A percentile compares a stretch with the other conserved stretches of the same genome.
Conservation (phyloP, 2,797 vertebrate genomes). For the Manis javanica region DNA sequence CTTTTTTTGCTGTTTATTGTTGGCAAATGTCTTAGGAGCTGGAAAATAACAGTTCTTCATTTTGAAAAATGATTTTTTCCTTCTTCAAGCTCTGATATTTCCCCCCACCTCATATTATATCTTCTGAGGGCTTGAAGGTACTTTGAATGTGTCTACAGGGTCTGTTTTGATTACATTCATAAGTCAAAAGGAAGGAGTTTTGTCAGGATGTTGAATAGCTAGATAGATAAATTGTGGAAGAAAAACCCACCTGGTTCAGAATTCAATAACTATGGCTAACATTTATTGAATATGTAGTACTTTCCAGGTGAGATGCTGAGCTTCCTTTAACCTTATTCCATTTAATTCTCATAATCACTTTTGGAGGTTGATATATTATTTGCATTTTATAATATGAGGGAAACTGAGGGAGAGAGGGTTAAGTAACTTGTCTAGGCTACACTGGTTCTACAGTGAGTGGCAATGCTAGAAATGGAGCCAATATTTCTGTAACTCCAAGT, state of each 20-base stretch:
- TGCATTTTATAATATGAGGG: neutral
- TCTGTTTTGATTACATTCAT: conserved; percentile 31
- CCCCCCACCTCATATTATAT: neutral
- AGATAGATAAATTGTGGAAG: conserved; percentile 3
- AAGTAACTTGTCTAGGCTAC: neutral
- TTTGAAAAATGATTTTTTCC: conserved; percentile 37
- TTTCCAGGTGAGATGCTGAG: neutral
- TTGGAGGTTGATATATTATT: neutral
- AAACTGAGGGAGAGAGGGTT: neutral
- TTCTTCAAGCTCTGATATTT: neutral
- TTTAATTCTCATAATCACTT: neutral
- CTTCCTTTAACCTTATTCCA: neutral
- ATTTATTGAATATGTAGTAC: neutral
- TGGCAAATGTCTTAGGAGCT: conserved; percentile 42
- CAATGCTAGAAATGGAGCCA: neutral
- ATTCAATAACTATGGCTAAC: neutral
- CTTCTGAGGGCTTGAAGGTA: neutral
- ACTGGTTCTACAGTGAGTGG: neutral
- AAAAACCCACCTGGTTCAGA: neutral
- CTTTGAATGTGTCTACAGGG: neutral
- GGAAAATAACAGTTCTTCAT: conserved; percentile 51
- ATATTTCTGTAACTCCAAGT: neutral
- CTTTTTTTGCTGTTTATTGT: conserved; percentile 53
- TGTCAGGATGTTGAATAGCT: neutral
- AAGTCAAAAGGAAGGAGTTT: neutral